Evolutionary conservation across 2,888 invertebrate genomes (phyloP), one percentile per base, ranked within the genome.

Genomic region (Neria commutata): DNA sequence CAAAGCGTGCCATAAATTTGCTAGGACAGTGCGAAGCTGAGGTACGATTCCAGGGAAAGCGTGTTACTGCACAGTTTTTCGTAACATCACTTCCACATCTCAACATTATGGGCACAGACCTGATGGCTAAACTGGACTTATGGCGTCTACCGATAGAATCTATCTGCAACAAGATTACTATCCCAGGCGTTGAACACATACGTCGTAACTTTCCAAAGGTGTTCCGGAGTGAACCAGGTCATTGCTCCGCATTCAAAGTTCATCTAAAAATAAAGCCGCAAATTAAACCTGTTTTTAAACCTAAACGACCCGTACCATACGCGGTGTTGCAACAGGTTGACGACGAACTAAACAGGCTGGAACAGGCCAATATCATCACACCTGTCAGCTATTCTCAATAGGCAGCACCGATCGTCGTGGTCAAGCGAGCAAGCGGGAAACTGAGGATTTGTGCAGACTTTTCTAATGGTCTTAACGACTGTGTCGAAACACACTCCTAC

Each of bases 401-500:
- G 68, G 66, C 66, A 56, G 67, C 68, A 48, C 64, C 65, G 10
- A 66, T 66, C 6, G 68, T 66, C 2, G 56, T 48, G 11, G 50
- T 53, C 10, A 55, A 58, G 21, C 64, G 61, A 40, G 56, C 62
- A 19, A 67, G 61, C 58, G 62, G 63, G 0, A 53, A 56, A 29
- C 62, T 66, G 0, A 33, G 66, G 40, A 64, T 67, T 17, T 71
- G 67, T 62, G 66, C 60, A 16, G 63, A 67, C 49, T 69, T 62
- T 14, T 66, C 64, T 26, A 67, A 66, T 10, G 66, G 65, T 6
- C 34, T 71, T 0, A 67, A 66, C 51, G 62, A 71, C 17, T 34
- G 53, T n/a, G 11, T 65, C n/a, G 62, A 65, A 58, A 19, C 61
- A 1, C 60, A 68, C 47, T 52, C 61, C 25, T 67, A 60, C 54